Evolutionary conservation across 2,888 invertebrate species (phyloP), one percentile per base, ranked within the genome.

Genomic region (Teleiodes luculella): DNA sequence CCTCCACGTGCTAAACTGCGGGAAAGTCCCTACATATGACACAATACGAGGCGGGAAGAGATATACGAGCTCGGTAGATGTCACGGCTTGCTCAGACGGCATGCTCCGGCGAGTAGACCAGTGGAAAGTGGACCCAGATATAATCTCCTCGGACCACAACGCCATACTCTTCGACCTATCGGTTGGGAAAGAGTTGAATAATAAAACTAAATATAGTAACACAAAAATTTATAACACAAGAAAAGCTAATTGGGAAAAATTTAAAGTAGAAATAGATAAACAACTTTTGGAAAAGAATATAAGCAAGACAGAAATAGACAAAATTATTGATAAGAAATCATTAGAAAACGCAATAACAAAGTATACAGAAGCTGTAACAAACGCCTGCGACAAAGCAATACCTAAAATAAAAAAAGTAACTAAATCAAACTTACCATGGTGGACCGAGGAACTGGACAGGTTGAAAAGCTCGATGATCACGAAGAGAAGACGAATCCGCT

Each of bases 81-180:
- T 46, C 4, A 46, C 46, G 1, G 46, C 52, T 10, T 58, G 54
- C 14, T 46, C 54, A 5, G 7, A 24, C 1, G 51, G 56, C 11
- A 3, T 58, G 13, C 20, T 56, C 3, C 35, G 46, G 18, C 13
- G 39, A 5, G 41, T 56, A 10, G 52, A 48, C 0, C 46, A 51
- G 13, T 60, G 60, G 60, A 46, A 13, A 18, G 56, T 60, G 0
- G 54, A 56, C 1, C 18, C 8, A 10, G 47, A 45, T 1, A 10
- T 59, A 1, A 56, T 55, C 0, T 52, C 52, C 28, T 56, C 60
- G 13, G 60, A 60, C 51, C 60, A 60, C 47, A 57, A 57, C 24
- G 51, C 37, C 7, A 56, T 59, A 7, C 8, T 14, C 8, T 57
- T 57, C 24, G 11, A 16, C 14, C 24, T 57, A 0, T 16, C n/a